Conservation (phyloP, 2,113 vertebrate genomes). For the Elephantulus edwardii region DNA sequence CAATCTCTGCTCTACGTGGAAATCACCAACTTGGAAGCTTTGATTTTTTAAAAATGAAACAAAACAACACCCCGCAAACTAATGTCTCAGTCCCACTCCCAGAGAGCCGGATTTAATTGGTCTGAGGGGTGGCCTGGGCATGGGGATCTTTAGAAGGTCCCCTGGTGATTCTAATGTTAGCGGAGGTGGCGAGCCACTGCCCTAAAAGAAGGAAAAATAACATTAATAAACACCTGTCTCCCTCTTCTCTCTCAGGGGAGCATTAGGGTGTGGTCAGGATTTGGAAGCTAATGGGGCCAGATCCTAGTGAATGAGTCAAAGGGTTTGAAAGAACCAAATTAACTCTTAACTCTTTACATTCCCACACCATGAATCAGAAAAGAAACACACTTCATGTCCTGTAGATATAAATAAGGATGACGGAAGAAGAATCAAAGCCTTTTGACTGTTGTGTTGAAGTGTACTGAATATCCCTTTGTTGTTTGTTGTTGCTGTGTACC, state of each 20-base stretch:
- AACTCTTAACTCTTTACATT: constrained; percentile 44
- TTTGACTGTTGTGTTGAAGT: too few species aligned
- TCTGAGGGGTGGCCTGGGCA: background rate
- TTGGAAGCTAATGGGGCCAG: constrained; percentile 46
- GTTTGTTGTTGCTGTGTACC: too few species aligned
- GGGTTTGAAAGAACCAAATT: background rate
- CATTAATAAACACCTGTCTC: constrained; percentile 70
- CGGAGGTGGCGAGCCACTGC: background rate
- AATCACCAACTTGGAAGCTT: background rate
- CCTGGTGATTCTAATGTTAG: constrained; percentile 42
- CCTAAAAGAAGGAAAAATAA: constrained; percentile 56
- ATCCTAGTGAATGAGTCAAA: background rate
- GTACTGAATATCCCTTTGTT: too few species aligned
- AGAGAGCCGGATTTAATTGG: constrained; percentile 59
- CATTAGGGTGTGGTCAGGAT: background rate
- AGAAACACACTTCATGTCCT: background rate
- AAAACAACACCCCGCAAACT: background rate
- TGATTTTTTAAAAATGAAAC: background rate
- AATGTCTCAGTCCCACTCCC: background rate
- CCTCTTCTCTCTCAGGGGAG: constrained; percentile 15
- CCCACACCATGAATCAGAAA: background rate
- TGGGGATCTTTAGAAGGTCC: constrained; percentile 53
- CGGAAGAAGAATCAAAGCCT: too few species aligned
- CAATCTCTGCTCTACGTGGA: background rate
- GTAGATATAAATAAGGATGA: too few species aligned